Evolutionary conservation across 2,888 invertebrate genomes (phyloP), one percentile per base, ranked within the genome.

Genomic region (Hesperia comma): DNA sequence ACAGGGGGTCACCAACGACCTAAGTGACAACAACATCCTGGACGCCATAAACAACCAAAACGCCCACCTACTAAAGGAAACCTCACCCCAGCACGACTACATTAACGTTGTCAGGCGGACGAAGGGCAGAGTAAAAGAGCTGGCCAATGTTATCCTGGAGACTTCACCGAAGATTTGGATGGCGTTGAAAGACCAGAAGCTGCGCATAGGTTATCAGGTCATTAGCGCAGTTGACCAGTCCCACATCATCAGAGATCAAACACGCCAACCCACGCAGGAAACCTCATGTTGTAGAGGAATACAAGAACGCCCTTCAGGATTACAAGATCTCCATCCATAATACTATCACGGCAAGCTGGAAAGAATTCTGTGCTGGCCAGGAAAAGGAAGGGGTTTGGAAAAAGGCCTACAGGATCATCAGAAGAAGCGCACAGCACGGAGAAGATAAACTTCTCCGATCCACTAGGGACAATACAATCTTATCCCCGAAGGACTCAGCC

Each of bases 151-250:
- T 0, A 64, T 73, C 0, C 33, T 71, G 7, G 26, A 51, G 1
- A 53, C 55, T 0, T 8, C 49, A 4, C 68, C 73, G 0, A 7
- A 10, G 1, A 5, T 60, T 0, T 71, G 70, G 69, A 33, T 15
- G 1, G 32, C 41, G 1, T 4, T 66, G 4, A 26, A 26, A 2
- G 51, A 46, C 1, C 10, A 43, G 46, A 51, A 32, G 14, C 3
- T 72, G 0, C 68, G 69, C 4, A 15, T 73, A 0, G 72, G 73
- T 14, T 68, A 69, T 14, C 71, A 73, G 5, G 37, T 60, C 2
- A 55, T 72, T 0, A 68, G 61, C 2, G 68, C 55, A 0, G 67
- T 67, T 3, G 63, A 71, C 4, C 68, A 69, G 21, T 62, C 68
- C 0, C 72, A 74, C 0, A 14, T 75, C 0, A 6, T 69, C 0